Conservation (phyloP, 2,797 vertebrate species). For the Spea hammondii region DNA sequence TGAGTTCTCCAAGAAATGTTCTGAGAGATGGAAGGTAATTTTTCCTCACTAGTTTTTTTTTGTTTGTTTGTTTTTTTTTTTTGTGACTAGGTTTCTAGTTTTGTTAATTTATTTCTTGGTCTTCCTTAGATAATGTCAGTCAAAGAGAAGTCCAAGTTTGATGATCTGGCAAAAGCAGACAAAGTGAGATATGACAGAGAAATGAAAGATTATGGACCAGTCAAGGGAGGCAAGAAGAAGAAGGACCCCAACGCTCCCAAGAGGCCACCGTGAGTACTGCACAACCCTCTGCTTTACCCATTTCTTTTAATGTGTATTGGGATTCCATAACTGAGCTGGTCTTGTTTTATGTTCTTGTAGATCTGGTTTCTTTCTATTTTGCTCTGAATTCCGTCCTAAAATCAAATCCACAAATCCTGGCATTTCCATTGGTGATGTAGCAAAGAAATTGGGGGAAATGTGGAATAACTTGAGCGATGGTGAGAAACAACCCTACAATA, state of each 20-base stretch:
- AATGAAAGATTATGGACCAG: slow-evolving; percentile 82
- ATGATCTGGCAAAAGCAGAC: slow-evolving; percentile 82
- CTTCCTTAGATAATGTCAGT: slow-evolving; percentile 75
- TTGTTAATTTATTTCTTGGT: not conserved
- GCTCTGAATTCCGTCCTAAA: slow-evolving; percentile 83
- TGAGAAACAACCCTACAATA: slow-evolving; percentile 80
- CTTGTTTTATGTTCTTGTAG: slow-evolving; percentile 58
- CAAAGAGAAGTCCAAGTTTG: slow-evolving; percentile 82
- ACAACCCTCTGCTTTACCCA: too few species aligned
- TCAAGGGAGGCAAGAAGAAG: slow-evolving; percentile 81
- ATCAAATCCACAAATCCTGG: slow-evolving; percentile 82
- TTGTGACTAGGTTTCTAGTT: not conserved
- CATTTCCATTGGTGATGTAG: slow-evolving; percentile 81
- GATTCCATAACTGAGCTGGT: not conserved
- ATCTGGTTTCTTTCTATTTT: slow-evolving; percentile 85
- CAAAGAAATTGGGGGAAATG: slow-evolving; percentile 82
- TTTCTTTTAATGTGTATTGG: too few species aligned
- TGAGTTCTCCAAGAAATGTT: slow-evolving; percentile 78
- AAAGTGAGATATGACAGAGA: slow-evolving; percentile 81
- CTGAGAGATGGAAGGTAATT: slow-evolving; percentile 77
- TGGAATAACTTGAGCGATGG: slow-evolving; percentile 81
- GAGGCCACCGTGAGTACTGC: slow-evolving; percentile 77
- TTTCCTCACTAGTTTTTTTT: not conserved
- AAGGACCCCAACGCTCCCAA: slow-evolving; percentile 84
- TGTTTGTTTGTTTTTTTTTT: not conserved